These are phyloP conservation scores for Clavelina lepadiformis DNA, from an alignment of 23 tunicate species.

Conservation along the genomic window DNA sequence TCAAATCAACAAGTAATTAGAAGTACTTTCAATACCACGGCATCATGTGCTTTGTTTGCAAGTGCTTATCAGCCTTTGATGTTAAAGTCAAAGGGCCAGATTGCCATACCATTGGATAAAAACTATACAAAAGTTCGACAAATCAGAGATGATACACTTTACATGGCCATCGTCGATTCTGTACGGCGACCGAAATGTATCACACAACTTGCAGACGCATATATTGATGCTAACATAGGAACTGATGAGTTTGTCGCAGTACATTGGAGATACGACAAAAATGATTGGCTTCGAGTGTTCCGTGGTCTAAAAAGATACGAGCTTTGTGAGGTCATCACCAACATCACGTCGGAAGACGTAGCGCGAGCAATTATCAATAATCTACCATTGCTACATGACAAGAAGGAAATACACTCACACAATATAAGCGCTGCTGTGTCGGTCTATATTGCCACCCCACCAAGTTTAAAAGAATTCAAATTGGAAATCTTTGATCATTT, in stretches of 20 bases:
- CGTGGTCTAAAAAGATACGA: not conserved
- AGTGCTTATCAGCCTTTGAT: not conserved
- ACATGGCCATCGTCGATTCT: slow-evolving; percentile 22
- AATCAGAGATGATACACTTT: not conserved
- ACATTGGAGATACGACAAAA: slow-evolving; percentile 41
- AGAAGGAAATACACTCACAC: not conserved
- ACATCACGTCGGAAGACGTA: slow-evolving; percentile 2
- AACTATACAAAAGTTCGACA: not conserved
- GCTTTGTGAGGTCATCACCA: not conserved
- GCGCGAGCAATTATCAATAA: slow-evolving; percentile 5
- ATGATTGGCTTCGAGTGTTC: slow-evolving; percentile 10
- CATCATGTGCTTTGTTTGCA: slow-evolving; percentile 14
- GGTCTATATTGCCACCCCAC: slow-evolving; percentile 36
- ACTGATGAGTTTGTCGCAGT: slow-evolving; percentile 17
- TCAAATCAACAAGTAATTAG: not conserved
- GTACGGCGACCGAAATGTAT: slow-evolving; percentile 20
- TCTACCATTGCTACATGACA: not conserved
- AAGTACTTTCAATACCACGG: slow-evolving; percentile 14
- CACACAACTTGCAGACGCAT: slow-evolving; percentile 12
- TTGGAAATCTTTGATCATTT: slow-evolving; percentile 3
- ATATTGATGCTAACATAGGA: not conserved
- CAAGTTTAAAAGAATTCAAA: slow-evolving; percentile 2
- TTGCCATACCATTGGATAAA: slow-evolving; percentile 9
- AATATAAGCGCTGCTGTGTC: too few species aligned
- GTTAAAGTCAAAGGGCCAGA: not conserved